Conservation (phyloP, 2,888 invertebrate genomes). For the Himalopsyche kuldschensis region DNA sequence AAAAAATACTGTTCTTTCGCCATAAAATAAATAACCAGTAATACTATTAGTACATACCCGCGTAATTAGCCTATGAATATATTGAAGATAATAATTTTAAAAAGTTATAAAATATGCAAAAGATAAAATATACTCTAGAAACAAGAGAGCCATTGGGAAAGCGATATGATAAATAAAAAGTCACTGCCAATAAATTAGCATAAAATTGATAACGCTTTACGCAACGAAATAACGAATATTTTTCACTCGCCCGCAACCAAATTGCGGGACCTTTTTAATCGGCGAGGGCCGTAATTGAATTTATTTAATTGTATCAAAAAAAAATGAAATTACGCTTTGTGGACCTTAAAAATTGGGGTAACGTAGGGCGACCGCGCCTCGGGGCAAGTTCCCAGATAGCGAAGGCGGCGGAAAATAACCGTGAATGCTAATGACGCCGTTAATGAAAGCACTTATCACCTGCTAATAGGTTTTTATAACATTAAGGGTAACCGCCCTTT, state of each 20-base stretch:
- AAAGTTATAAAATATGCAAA: too few species aligned
- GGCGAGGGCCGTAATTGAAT: background rate
- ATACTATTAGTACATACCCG: too few species aligned
- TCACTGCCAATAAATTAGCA: background rate
- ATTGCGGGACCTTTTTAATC: background rate
- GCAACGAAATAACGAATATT: background rate
- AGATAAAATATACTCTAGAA: too few species aligned
- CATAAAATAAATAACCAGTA: too few species aligned
- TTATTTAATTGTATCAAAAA: background rate
- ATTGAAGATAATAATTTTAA: too few species aligned
- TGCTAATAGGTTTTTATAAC: conserved; percentile 23
- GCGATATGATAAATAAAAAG: too few species aligned
- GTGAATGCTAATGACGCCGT: conserved; percentile 9
- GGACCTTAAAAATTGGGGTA: background rate
- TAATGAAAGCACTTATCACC: conserved; percentile 37
- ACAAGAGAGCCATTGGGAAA: too few species aligned
- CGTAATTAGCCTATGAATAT: too few species aligned
- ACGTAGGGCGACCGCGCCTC: background rate
- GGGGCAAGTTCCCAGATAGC: background rate
- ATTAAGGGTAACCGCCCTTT: conserved; percentile 9
- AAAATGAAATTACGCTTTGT: background rate
- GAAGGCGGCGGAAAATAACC: background rate
- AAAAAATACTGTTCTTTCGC: too few species aligned
- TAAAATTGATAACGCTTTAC: background rate
- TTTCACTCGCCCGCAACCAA: background rate